phyloP scores from a whole-genome alignment of 2,797 vertebrate species.

The Florisuga fusca region DNA sequence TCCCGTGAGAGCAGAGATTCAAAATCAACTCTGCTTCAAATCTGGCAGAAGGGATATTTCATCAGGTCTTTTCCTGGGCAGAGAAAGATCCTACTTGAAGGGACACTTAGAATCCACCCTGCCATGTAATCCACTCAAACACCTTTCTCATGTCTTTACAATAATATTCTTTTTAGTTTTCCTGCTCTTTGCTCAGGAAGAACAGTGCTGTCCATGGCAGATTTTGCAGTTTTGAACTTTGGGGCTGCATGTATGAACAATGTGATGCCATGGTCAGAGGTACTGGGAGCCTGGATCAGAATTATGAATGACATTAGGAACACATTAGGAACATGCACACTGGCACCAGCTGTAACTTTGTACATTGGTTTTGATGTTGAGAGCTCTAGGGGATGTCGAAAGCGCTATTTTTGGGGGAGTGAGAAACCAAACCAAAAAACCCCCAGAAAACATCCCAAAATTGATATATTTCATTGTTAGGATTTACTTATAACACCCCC shows the following conservation, averaged over 20 bases:
- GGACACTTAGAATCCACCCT: background rate
- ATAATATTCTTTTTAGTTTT: background rate
- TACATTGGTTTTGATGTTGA: background rate
- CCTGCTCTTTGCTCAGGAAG: background rate
- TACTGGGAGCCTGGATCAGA: background rate
- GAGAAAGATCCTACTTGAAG: background rate
- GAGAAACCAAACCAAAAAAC: background rate
- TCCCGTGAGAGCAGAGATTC: background rate
- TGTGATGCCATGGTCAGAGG: background rate
- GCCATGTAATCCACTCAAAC: background rate
- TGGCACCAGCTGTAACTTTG: background rate
- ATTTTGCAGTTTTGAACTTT: background rate
- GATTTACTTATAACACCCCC: background rate
- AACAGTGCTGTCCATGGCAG: background rate
- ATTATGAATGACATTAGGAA: background rate
- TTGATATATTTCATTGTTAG: background rate
- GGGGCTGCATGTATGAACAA: background rate
- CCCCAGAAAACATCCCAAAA: rapidly evolving
- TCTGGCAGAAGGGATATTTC: background rate
- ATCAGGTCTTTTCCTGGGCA: background rate
- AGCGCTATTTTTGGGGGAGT: rapidly evolving
- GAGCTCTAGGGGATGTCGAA: background rate
- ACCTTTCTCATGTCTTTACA: background rate
- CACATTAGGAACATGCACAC: background rate
- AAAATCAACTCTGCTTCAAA: background rate